Conservation (phyloP, 37 sponge, comb jelly and placozoan species). For the Spongilla lacustris region DNA sequence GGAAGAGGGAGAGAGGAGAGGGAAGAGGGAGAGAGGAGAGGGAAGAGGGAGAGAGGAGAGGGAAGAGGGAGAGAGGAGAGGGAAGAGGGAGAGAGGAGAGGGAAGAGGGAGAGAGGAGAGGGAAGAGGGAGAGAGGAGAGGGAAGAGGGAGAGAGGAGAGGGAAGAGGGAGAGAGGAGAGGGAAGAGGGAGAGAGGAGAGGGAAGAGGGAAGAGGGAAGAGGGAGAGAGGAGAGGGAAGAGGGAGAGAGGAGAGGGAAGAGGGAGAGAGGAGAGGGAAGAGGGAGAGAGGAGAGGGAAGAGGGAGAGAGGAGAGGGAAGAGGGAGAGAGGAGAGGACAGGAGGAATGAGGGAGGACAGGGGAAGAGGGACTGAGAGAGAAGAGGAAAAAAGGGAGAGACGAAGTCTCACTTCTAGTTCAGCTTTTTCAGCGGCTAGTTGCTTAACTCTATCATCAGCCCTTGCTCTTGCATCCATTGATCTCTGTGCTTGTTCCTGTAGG, state of each 20-base stretch:
- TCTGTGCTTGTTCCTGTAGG: constrained; percentile 45
- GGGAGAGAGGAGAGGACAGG: background rate
- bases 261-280: background rate
- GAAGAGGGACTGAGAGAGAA: background rate
- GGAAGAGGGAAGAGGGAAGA: background rate
- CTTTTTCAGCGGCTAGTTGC: constrained; percentile 13
- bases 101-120: background rate
- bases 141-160: background rate
- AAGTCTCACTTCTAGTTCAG: constrained; percentile 15
- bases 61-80: background rate
- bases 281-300: background rate
- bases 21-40: background rate
- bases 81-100: background rate
- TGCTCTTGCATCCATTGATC: constrained; percentile 25
- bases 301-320: background rate
- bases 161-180: background rate
- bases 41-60: background rate
- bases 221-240: background rate
- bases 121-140: background rate
- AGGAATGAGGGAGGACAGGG: background rate
- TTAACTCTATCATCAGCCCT: constrained; percentile 24
- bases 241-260: background rate
- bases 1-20: background rate
- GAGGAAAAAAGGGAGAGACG: background rate
- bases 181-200: background rate